Evolutionary conservation across 2,797 vertebrate genomes (phyloP).

Genomic region (Pipistrellus kuhlii): DNA sequence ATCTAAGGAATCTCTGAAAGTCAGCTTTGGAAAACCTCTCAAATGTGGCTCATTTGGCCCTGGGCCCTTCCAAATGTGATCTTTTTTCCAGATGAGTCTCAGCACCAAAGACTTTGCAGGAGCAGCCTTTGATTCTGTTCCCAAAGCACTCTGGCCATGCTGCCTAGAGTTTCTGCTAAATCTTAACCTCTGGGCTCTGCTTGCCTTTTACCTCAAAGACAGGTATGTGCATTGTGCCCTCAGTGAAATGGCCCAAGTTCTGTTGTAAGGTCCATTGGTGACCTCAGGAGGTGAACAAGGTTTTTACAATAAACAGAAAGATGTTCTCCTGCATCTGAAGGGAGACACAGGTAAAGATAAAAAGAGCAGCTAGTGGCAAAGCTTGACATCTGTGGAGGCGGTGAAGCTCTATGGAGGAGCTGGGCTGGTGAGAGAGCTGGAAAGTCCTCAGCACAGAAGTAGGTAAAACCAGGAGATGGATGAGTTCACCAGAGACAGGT

Average conservation of each 20-base stretch:
- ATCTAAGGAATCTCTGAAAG: background rate
- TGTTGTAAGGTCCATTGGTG: background rate
- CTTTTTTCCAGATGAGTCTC: background rate
- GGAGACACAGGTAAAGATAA: no score
- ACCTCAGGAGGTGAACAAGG: background rate
- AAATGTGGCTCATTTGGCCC: background rate
- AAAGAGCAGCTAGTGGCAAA: no score
- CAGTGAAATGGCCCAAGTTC: background rate
- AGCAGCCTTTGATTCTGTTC: background rate
- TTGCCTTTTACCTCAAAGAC: background rate
- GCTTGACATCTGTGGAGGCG: no score
- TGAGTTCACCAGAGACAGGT: background rate
- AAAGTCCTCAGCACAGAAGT: no score
- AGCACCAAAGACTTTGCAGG: background rate
- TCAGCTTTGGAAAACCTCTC: background rate
- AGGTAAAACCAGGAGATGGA: no score
- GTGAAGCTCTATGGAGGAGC: no score
- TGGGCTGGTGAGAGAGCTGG: no score
- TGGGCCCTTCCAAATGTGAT: background rate
- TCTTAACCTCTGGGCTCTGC: background rate
- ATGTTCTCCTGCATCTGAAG: no score
- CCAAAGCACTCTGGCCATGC: no score
- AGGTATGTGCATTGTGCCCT: background rate
- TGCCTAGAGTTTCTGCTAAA: background rate
- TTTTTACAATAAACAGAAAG: background rate